Percentiles rank a stretch among this genome's conserved stretches.
Evolutionary conservation across 1,140 invertebrate species (phyloP).

Genomic region (Mizuhopecten yessoensis): DNA sequence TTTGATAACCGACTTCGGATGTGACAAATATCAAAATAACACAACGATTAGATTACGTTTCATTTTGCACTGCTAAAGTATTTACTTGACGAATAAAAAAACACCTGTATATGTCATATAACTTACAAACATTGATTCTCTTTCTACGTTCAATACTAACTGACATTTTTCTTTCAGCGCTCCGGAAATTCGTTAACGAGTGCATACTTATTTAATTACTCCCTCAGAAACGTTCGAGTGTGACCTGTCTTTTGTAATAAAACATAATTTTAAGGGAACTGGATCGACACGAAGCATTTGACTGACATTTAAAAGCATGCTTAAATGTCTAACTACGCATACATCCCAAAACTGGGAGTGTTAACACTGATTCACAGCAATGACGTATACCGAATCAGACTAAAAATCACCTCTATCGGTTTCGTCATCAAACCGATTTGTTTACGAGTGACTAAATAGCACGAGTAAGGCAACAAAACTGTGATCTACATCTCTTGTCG

Average conservation of each 20-base stretch:
- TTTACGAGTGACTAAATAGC: neutral
- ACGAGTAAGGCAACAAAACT: neutral
- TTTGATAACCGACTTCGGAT: too few species aligned
- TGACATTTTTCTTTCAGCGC: too few species aligned
- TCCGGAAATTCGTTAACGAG: conserved; percentile 3
- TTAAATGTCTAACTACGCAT: neutral
- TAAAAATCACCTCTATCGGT: neutral
- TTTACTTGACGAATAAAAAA: too few species aligned
- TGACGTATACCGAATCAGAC: neutral
- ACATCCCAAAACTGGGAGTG: neutral
- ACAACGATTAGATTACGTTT: too few species aligned
- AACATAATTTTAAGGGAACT: neutral
- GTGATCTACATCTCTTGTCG: neutral
- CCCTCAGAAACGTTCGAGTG: neutral
- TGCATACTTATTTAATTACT: neutral
- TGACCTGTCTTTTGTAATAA: conserved; percentile 9
- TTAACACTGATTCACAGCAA: neutral
- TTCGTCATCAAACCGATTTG: neutral
- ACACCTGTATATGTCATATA: too few species aligned
- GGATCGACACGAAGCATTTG: neutral
- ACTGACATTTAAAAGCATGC: neutral
- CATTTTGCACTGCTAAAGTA: too few species aligned
- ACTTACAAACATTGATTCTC: too few species aligned
- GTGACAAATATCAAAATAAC: too few species aligned
- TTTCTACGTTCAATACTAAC: too few species aligned